Evolutionary conservation across 2,797 vertebrate genomes (phyloP).

Genomic region (Taeniopygia guttata): DNA sequence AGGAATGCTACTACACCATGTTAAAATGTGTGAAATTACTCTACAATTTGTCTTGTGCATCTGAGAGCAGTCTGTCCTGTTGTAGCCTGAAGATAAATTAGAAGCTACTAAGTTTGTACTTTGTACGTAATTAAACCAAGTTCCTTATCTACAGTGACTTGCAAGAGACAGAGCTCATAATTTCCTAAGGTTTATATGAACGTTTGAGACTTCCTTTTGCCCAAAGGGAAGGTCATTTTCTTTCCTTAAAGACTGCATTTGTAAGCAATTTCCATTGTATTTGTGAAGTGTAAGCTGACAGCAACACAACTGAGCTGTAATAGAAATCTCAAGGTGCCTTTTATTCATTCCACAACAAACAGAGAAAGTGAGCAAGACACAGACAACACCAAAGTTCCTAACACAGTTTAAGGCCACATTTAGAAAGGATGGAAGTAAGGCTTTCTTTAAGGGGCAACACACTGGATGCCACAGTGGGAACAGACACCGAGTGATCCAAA

Average conservation of each 20-base stretch:
- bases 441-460: constrained; percentile 64
- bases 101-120: background rate
- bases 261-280: constrained; percentile 45
- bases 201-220: constrained; percentile 13
- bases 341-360: constrained; percentile 51
- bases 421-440: constrained; percentile 76
- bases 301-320: constrained; percentile 22
- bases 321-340: constrained; percentile 56
- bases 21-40: background rate
- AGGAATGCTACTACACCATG: background rate
- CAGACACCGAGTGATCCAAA: background rate
- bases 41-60: background rate
- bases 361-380: constrained; percentile 48
- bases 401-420: constrained; percentile 79
- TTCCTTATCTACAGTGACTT: background rate
- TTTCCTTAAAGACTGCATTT: constrained; percentile 33
- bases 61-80: background rate
- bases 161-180: constrained; percentile 4
- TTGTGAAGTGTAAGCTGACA: constrained; percentile 45
- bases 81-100: background rate
- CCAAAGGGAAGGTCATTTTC: constrained; percentile 32
- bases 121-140: background rate
- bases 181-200: background rate
- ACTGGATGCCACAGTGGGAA: constrained; percentile 49
- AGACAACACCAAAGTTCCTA: constrained; percentile 54